Base-by-base conservation (phyloP, 1,140 invertebrate genomes). In the Leptinotarsa undecemlineata region DNA sequence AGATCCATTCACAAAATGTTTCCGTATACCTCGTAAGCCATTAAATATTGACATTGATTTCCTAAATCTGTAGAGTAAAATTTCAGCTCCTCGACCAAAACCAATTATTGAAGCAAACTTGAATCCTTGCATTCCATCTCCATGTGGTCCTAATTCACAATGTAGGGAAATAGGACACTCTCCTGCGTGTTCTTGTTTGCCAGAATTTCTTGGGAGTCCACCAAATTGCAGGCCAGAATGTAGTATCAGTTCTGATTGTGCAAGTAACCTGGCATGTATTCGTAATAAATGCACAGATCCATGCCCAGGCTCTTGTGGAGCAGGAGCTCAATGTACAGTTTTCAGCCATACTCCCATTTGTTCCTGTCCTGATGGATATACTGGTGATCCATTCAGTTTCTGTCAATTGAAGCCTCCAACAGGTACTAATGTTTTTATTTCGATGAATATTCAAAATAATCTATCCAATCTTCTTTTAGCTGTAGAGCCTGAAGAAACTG, bases 301-400 rank as follows among this genome's bases (percentile, higher is more conserved):
- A 20, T 93, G 92, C 79, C 86, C 88, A 14, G 90, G 90, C 21
- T 89, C 90, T 20, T 93, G 92, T 84, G 91, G 91, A 57, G 71
- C 87, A 3, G 88, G 87, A 77, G 90, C 89, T 20, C 83, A 87
- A 78, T 91, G 90, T 81, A 85, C 78, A 80, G 89, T 91, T 67
- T 86, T 89, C 20, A 91, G 90, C 79, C 90, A 91, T 76, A 88
- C 87, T 6, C 90, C 91, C 3, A 88, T 88, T 66, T 92, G 91
- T 79, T 85, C 85, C 75, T 92, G 91, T 83, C 83, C 85, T 74
- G 86, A 87, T 73, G 89, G 89, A 71, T 91, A 87, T 77, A 88
- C 87, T 23, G 92, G 92, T 14, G 90, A 93, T 87, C 89, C 91
- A 2, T 90, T 91, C 75, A 86, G 81, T 51, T 87, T 82, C 67